These are phyloP conservation scores for Leptinotarsa haldemani DNA, from an alignment of 2,888 invertebrate species.

Conservation along the genomic window DNA sequence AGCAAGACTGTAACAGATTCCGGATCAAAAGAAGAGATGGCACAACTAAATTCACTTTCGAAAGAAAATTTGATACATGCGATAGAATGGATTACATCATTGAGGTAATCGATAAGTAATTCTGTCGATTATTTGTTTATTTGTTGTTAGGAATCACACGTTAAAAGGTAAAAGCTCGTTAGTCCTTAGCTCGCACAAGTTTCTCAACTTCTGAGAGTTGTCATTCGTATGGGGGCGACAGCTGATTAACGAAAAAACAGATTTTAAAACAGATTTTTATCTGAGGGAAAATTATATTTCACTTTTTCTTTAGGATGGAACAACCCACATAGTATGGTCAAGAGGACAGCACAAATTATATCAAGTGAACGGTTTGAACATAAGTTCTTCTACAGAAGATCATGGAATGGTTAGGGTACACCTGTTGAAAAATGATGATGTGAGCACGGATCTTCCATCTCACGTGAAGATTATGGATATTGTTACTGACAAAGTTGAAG, in stretches of 20 bases:
- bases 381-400: constrained; percentile 69
- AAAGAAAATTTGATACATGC: constrained; percentile 87
- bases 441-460: constrained; percentile 62
- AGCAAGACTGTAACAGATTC: constrained; percentile 81
- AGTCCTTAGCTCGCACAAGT: no score
- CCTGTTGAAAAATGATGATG: constrained; percentile 69
- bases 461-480: constrained; percentile 73
- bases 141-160: no score
- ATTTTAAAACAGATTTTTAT: no score
- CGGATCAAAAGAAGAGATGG: constrained; percentile 66
- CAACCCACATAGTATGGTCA: constrained; percentile 89
- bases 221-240: no score
- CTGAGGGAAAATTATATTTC: background rate
- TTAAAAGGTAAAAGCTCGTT: no score
- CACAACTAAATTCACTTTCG: constrained; percentile 78
- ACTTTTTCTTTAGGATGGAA: constrained; percentile 77
- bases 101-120: constrained; percentile 69
- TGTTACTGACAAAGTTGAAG: constrained; percentile 73
- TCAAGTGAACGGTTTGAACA: constrained; percentile 74
- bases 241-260: no score
- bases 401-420: constrained; percentile 85
- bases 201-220: no score
- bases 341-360: constrained; percentile 81
- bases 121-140: background rate
- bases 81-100: constrained; percentile 80